Evolutionary conservation across 2,113 vertebrate species (phyloP).

Genomic region (Struthidea cinerea): DNA sequence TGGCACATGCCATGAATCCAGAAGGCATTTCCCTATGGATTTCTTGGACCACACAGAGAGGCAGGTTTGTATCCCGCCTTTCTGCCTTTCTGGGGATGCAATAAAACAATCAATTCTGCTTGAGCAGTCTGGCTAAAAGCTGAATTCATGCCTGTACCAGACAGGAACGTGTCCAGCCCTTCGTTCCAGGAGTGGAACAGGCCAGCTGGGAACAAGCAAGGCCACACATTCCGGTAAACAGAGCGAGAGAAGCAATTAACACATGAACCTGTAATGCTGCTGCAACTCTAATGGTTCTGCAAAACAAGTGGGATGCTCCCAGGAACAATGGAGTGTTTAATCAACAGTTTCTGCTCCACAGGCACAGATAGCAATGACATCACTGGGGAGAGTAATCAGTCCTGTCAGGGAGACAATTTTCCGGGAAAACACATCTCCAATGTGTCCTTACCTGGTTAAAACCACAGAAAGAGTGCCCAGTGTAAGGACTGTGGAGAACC

Average conservation of each 20-base stretch:
- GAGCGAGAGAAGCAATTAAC: conserved; percentile 7
- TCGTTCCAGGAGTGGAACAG: not conserved
- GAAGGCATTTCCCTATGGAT: not conserved
- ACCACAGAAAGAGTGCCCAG: not conserved
- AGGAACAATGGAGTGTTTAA: not conserved
- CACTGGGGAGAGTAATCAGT: not conserved
- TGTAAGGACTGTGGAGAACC: not conserved
- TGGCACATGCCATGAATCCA: not conserved
- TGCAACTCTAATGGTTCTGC: not conserved
- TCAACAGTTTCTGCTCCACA: not conserved
- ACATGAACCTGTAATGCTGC: not conserved
- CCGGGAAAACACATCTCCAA: not conserved
- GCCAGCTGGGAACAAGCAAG: not conserved
- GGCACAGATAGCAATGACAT: not conserved
- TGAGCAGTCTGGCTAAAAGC: not conserved
- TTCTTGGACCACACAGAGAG: not conserved
- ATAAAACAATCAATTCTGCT: not conserved
- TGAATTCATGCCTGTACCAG: not conserved
- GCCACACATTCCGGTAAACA: not conserved
- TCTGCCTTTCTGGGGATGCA: not conserved
- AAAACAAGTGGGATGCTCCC: not conserved
- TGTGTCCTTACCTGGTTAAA: not conserved
- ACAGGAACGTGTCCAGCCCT: not conserved
- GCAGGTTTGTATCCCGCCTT: not conserved
- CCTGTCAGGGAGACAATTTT: not conserved